phyloP scores from a whole-genome alignment of 2,113 vertebrate genomes.

The Colius striatus region DNA sequence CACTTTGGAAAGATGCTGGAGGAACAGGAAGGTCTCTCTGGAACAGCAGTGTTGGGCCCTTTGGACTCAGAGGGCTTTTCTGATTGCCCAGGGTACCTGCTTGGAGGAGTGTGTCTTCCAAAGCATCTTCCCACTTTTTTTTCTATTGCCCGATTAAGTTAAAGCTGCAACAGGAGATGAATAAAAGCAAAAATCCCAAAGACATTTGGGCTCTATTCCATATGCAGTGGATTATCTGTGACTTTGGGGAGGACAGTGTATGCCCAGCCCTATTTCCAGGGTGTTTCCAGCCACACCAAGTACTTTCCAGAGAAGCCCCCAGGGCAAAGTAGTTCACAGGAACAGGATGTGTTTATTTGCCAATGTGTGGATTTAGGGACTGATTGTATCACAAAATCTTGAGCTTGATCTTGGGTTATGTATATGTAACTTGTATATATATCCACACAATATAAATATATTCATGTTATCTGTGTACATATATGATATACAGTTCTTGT shows the following conservation, averaged over 20 bases:
- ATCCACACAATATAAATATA: not conserved
- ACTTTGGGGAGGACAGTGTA: not conserved
- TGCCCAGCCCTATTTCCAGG: constrained; percentile 47
- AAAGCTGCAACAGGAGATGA: not conserved
- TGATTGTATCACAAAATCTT: not conserved
- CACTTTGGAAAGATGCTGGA: not conserved
- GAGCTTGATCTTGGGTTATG: not conserved
- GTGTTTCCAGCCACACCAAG: constrained; percentile 56
- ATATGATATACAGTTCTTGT: not conserved
- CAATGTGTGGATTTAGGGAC: constrained; percentile 15
- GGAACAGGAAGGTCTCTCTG: not conserved
- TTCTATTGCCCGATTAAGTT: not conserved
- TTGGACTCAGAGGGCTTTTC: not conserved
- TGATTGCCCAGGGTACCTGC: rapidly evolving
- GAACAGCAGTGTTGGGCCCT: rapidly evolving
- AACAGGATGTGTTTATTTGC: constrained; percentile 55
- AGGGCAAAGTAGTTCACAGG: constrained; percentile 2
- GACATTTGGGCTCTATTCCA: not conserved
- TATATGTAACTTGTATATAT: not conserved
- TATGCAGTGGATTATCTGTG: constrained; percentile 15
- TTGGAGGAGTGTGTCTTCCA: not conserved
- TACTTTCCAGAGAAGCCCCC: constrained; percentile 39
- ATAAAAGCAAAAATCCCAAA: not conserved
- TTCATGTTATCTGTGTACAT: not conserved
- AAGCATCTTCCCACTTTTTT: not conserved